Evolutionary conservation across 2,888 invertebrate species (phyloP).

Genomic region (Keiferia lycopersicella): DNA sequence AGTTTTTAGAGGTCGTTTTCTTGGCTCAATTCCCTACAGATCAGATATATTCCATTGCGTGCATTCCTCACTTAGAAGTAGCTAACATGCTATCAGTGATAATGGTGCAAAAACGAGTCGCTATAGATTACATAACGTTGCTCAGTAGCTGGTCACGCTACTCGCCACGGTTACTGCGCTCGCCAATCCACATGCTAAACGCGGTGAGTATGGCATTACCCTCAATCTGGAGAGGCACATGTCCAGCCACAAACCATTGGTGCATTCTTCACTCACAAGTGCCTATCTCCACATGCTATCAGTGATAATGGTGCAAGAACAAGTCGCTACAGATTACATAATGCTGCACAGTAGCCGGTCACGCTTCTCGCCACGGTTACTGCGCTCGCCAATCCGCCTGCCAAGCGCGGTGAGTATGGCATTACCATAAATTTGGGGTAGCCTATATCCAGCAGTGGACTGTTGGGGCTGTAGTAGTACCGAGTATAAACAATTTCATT

Average conservation of each 20-base stretch:
- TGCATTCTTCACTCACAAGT: background rate
- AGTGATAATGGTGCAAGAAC: slow-evolving; percentile 18
- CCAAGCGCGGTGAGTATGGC: too few species aligned
- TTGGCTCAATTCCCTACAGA: too few species aligned
- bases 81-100: slow-evolving; percentile 9
- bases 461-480: too few species aligned
- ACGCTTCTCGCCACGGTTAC: slow-evolving; percentile 65
- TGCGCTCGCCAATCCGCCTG: too few species aligned
- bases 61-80: background rate
- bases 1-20: too few species aligned
- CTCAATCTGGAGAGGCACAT: too few species aligned
- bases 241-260: too few species aligned
- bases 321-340: slow-evolving; percentile 21
- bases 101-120: slow-evolving; percentile 17
- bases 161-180: slow-evolving; percentile 60
- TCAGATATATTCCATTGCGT: background rate
- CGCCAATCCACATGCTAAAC: too few species aligned
- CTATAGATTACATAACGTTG: slow-evolving; percentile 23
- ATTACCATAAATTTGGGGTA: too few species aligned
- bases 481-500: too few species aligned
- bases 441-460: too few species aligned
- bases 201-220: too few species aligned
- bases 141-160: slow-evolving; percentile 61
- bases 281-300: background rate
- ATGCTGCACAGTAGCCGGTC: slow-evolving; percentile 48